Evolutionary conservation across 2,888 invertebrate genomes (phyloP), one percentile per base, ranked within the genome.

Genomic region (Axea sp.): DNA sequence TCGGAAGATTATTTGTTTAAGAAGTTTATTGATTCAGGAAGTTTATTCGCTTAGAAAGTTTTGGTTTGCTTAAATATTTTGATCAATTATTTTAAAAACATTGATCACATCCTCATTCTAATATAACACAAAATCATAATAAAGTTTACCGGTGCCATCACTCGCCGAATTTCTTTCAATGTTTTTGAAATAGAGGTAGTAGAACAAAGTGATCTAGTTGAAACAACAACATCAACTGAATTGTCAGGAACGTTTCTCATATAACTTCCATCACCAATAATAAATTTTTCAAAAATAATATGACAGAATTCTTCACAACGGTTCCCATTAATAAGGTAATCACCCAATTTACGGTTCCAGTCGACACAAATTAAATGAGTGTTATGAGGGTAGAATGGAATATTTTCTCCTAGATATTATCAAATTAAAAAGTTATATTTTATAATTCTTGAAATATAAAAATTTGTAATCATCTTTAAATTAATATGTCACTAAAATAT

Each of bases 191-290:
- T 37, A 4, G 86, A 86, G 17, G 71, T 71, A 1, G 80, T 80
- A 0, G 83, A 83, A 67, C 86, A 86, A 30, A 86, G 75, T 2
- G 85, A 82, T 62, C 86, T 82, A 1, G 82, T 83, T 0, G 84
- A 83, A 1, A 86, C 82, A 17, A 85, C 86, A 0, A 77, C 81
- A 37, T 86, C 86, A 1, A 85, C 81, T 8, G 62, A 80, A 45
- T 77, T 78, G 1, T 78, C 79, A 1, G 83, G 79, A 35, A 86
- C 74, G 2, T 47, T 73, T 51, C 77, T 79, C 62, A 86, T 59
- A 0, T 74, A 82, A 43, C 80, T 82, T 6, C 86, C 86, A 62
- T 86, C 86, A 1, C 83, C 84, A 11, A 82, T 73, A 35, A 86
- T 79, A 1, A 84, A 11, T 11, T 79, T 80, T 69, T 86, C 86